Percentiles rank a stretch among this genome's conserved stretches.
Conservation (phyloP, 2,888 invertebrate species). For the Harpagoxenus sublaevis region DNA sequence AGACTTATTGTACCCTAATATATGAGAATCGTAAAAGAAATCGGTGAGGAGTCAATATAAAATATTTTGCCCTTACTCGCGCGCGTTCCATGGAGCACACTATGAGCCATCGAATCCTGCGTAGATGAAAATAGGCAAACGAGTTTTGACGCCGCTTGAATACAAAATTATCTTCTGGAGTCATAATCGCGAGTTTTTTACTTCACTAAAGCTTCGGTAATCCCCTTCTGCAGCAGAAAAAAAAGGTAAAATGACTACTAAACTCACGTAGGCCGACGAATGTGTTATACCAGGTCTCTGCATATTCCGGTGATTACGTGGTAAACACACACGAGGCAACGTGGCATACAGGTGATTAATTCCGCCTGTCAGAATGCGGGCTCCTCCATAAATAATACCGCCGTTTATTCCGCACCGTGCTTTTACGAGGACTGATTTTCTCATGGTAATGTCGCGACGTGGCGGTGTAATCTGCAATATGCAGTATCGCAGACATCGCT, state of each 20-base stretch:
- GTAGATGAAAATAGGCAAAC: not conserved
- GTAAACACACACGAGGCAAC: not conserved
- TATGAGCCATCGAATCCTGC: not conserved
- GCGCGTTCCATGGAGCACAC: not conserved
- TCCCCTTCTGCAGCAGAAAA: not conserved
- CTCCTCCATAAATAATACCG: constrained; percentile 48
- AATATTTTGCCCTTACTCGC: not conserved
- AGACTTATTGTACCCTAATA: too few relatives aligned
- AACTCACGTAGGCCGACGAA: not conserved
- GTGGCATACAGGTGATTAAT: constrained; percentile 35
- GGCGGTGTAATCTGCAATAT: not conserved
- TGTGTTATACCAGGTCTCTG: not conserved
- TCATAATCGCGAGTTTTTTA: not conserved
- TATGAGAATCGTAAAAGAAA: too few relatives aligned
- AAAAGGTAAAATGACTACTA: not conserved
- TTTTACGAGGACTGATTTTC: constrained; percentile 38
- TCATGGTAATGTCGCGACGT: not conserved
- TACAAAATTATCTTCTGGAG: not conserved
- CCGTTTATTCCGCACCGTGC: constrained; percentile 2
- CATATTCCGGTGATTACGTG: constrained; percentile 9
- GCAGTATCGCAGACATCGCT: not conserved
- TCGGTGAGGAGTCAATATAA: too few relatives aligned
- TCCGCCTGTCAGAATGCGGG: constrained; percentile 1
- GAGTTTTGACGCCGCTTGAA: not conserved
- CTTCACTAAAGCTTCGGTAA: not conserved